These are phyloP conservation scores for Habropoda laboriosa DNA, from an alignment of 1,140 invertebrate genomes.

Conservation along the genomic window DNA sequence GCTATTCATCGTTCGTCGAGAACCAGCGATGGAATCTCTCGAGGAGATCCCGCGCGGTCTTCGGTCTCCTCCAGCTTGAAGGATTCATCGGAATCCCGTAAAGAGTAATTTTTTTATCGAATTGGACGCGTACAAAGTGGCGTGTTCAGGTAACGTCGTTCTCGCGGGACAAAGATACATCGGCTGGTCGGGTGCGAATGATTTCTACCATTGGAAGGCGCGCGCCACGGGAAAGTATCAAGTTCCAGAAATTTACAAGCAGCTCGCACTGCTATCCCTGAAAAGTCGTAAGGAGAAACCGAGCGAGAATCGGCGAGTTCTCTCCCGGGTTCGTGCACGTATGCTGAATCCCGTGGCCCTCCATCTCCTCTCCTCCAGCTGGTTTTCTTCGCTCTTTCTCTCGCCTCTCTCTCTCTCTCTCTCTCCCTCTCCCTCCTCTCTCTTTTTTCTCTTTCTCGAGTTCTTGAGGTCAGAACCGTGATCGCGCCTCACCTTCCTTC, in stretches of 20 bases:
- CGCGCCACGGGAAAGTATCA: conserved; percentile 20
- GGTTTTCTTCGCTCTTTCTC: conserved; percentile 24
- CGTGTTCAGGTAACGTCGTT: neutral
- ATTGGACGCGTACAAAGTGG: neutral
- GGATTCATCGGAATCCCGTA: neutral
- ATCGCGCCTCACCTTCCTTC: conserved; percentile 65
- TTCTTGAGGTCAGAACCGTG: conserved; percentile 69
- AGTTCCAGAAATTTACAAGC: conserved; percentile 35
- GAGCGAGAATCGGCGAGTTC: neutral
- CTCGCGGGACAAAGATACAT: conserved; percentile 27
- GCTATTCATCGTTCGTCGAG: too few relatives aligned
- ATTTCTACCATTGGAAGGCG: conserved; percentile 27
- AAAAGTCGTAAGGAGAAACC: neutral
- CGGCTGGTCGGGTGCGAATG: neutral
- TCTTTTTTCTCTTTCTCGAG: conserved; percentile 22
- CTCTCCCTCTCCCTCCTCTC: neutral
- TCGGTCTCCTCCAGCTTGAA: too few relatives aligned
- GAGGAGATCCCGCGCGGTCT: too few relatives aligned
- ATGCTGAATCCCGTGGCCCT: conserved; percentile 46
- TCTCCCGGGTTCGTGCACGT: neutral
- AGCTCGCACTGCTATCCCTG: neutral
- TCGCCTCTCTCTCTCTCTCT: neutral
- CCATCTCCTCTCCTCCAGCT: conserved; percentile 20
- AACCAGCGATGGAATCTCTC: too few relatives aligned
- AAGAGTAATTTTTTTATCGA: neutral